phyloP scores from a whole-genome alignment of 2,113 vertebrate genomes.

The Gnathonemus echidnorhynchus region DNA sequence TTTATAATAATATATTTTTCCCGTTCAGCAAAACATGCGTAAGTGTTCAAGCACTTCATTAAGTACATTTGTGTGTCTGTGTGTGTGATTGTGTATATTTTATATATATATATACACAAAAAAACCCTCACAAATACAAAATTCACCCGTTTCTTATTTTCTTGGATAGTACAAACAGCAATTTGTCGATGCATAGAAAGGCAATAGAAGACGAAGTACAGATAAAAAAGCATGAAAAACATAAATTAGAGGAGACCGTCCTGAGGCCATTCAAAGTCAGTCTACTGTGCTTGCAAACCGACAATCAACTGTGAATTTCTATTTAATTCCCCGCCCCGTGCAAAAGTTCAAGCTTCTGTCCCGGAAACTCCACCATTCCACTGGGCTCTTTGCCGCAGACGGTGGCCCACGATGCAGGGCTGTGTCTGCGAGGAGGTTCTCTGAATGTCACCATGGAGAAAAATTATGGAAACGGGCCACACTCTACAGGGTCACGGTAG shows the following conservation, averaged over 20 bases:
- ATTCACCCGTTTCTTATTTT: constrained; percentile 23
- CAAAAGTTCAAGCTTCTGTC: background rate
- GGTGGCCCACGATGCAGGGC: background rate
- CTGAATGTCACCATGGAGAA: background rate
- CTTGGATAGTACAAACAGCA: constrained; percentile 1
- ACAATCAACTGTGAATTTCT: background rate
- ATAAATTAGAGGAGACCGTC: background rate
- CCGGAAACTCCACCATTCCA: background rate
- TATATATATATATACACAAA: constrained; percentile 25
- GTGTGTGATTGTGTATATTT: background rate
- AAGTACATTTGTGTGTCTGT: constrained; percentile 16
- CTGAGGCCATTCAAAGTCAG: background rate
- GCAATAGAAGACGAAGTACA: background rate
- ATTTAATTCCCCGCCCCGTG: background rate
- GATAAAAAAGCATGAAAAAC: background rate
- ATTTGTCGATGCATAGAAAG: constrained; percentile 18
- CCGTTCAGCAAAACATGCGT: constrained; percentile 46
- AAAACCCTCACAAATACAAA: constrained; percentile 45
- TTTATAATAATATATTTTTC: constrained; percentile 23
- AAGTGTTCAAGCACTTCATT: constrained; percentile 42
- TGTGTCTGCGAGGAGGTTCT: background rate
- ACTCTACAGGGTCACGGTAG: background rate
- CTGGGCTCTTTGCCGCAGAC: background rate
- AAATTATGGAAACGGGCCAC: too few relatives aligned
- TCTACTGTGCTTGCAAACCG: background rate